Evolutionary conservation across 1,140 invertebrate species (phyloP), one percentile per base, ranked within the genome.

Genomic region (Zaprionus taronus): DNA sequence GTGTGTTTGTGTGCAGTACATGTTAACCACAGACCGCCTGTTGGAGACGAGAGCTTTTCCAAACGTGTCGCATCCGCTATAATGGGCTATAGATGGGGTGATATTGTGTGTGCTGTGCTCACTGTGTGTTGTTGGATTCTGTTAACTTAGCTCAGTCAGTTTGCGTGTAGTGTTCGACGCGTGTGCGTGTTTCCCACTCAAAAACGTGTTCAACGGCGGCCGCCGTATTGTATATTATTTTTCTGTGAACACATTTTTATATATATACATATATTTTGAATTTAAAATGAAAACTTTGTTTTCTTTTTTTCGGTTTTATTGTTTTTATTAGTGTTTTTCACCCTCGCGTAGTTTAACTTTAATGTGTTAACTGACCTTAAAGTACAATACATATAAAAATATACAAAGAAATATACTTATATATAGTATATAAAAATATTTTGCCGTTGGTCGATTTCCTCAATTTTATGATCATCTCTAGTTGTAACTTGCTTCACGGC

Each of bases 61-160:
- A 67, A 67, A 67, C 65, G 65, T 67, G 65, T 67, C 55, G 53
- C 65, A 67, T 67, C 65, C 53, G 22, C 64, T 66, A 66, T 44
- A 66, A 66, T 66, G 51, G 36, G 31, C 61, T 63, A 38, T 44
- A 36, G 64, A 28, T 51, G 41, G 41, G 51, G 28, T 61, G 44
- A 31, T 49, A 49, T 47, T 22, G 60, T 62, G 41, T 17, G 44
- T 14, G 24, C 3, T 64, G 34, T 64, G 47, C 20, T 17, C n/a
- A 11, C 47, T 56, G 22, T 58, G 24, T 47, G 53, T 26, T 71
- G 36, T 55, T 71, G 34, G 31, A 55, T 41, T 55, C 68, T 62
- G 36, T 36, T 63, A 38, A 62, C 57, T 61, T 69, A 49, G 38
- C 60, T 24, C 58, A 51, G 38, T 69, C 66, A 69, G 68, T 72